Percentiles rank a stretch among this genome's conserved stretches.
Conservation (phyloP, 2,888 invertebrate genomes). For the Kuschelorhynchus macadamiae region DNA sequence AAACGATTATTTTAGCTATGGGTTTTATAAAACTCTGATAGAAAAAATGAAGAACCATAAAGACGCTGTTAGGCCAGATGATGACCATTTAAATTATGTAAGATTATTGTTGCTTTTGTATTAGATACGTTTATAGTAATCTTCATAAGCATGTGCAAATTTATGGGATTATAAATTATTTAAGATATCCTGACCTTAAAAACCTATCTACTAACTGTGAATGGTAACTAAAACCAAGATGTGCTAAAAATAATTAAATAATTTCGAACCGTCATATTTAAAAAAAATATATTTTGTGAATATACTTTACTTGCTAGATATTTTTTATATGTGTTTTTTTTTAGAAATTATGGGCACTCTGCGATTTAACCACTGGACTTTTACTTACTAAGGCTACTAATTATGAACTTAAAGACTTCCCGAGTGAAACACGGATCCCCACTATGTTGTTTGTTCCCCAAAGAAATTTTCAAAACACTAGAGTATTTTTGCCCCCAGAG, state of each 20-base stretch:
- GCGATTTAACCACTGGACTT: conserved; percentile 94
- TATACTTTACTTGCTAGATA: too few species aligned
- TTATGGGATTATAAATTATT: background rate
- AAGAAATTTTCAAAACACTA: conserved; percentile 81
- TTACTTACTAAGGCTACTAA: conserved; percentile 88
- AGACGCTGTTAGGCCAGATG: conserved; percentile 87
- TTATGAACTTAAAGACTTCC: conserved; percentile 92
- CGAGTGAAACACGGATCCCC: conserved; percentile 88
- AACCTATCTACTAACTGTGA: too few species aligned
- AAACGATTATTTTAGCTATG: conserved; percentile 94
- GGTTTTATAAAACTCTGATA: conserved; percentile 94
- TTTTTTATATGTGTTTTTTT: too few species aligned
- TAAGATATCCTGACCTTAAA: background rate
- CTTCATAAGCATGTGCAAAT: too few species aligned
- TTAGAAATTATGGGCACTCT: conserved; percentile 96
- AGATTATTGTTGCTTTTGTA: too few species aligned
- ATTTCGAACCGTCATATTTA: too few species aligned
- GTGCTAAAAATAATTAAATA: too few species aligned
- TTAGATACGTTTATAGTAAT: too few species aligned
- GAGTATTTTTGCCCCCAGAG: conserved; percentile 87
- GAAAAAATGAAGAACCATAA: conserved; percentile 96
- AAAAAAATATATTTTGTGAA: too few species aligned
- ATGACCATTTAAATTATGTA: conserved; percentile 87
- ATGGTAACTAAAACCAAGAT: too few species aligned
- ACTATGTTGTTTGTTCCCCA: conserved; percentile 91